Base-by-base conservation (phyloP, 2,888 invertebrate genomes). In the Stenodera caucasica region DNA sequence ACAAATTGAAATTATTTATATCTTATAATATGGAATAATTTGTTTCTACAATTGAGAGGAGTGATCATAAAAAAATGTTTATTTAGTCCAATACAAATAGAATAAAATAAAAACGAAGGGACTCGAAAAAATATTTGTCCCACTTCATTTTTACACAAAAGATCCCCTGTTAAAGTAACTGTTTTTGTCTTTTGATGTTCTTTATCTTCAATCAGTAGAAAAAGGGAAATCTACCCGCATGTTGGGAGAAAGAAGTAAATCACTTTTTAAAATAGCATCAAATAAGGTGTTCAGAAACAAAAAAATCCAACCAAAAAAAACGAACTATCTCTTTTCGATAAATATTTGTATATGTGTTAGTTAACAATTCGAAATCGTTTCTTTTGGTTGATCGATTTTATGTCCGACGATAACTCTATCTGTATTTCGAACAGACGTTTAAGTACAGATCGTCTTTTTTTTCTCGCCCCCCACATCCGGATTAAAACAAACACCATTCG, bases 341-440 rank as follows among this genome's bases (percentile, higher is more conserved):
- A 21, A 15, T n/a, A n/a, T n/a, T n/a, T 18, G 15, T 15, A 40
- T 2, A 9, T 21, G 21, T 45, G 21, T 26, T 30, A 7, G 30
- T 30, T 9, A 30, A 30, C 30, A 8, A 30, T 30, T 7, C 9
- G 3, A 30, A 30, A 30, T n/a, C 45, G 45, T 45, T 45, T 45
- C 18, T 21, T 45, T 4, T 45, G 12, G n/a, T 12, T 45, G 12
- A n/a, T 23, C 23, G 45, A 45, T 45, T 45, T 26, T 23, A 45
- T 45, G 45, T 45, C 45, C 23, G n/a, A 23, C 45, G 45, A 45
- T 45, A 45, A 23, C 45, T 45, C 23, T 23, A 45, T 23, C 45
- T 45, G 23, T 45, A 18, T 45, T 45, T 45, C 23, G 45, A 23
- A 18, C 12, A 23, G 23, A 21, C 45, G 45, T 15, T 45, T 21